phyloP scores from a whole-genome alignment of 1,140 invertebrate genomes.

The Triops cancriformis region DNA sequence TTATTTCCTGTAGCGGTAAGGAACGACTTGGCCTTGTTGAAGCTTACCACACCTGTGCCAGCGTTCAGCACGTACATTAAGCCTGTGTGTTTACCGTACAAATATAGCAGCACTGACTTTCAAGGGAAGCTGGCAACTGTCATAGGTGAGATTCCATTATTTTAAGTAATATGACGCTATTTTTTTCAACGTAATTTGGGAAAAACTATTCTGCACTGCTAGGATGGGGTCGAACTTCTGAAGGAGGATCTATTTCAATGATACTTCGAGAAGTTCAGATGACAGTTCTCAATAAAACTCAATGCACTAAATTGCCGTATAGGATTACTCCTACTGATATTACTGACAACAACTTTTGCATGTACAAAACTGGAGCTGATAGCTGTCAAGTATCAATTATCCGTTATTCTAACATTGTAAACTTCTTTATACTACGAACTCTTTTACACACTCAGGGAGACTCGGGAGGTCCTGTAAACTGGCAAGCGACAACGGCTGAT shows the following conservation, averaged over 20 bases:
- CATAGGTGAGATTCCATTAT: constrained; percentile 1
- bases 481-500: background rate
- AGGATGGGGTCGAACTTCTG: constrained; percentile 14
- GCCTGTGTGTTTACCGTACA: constrained; percentile 29
- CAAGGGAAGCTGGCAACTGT: background rate
- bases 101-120: background rate
- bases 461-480: constrained; percentile 20
- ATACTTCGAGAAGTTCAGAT: constrained; percentile 6
- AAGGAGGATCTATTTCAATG: background rate
- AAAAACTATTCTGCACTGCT: background rate
- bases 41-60: constrained; percentile 26
- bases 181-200: background rate
- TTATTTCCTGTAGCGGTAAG: background rate
- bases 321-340: background rate
- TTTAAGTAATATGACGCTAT: background rate
- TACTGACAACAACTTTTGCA: constrained; percentile 24
- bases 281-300: constrained; percentile 7
- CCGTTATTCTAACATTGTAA: background rate
- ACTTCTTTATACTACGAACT: background rate
- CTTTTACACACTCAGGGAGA: constrained; percentile 28
- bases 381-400: constrained; percentile 19
- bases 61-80: constrained; percentile 24
- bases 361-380: background rate
- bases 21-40: constrained; percentile 29
- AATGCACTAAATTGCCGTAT: background rate